A percentile compares a stretch with the other conserved stretches of the same genome.
These are phyloP conservation scores for Sorex fumeus DNA, from an alignment of 2,113 vertebrate genomes.

Conservation along the genomic window DNA sequence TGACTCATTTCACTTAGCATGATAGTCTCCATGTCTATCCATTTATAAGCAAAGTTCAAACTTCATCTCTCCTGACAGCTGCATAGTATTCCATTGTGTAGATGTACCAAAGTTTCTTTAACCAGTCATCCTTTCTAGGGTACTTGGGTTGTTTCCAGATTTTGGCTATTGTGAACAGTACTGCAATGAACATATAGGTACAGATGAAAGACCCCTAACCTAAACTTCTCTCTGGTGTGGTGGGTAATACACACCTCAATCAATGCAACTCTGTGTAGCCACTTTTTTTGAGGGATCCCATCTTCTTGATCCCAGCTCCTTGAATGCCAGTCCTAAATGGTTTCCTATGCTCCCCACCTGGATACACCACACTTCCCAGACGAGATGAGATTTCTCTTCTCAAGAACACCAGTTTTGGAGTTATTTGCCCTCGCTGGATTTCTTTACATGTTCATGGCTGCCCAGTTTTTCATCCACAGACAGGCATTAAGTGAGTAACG, in stretches of 20 bases:
- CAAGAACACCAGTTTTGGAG: neutral
- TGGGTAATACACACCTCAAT: accelerated
- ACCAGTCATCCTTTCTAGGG: no score
- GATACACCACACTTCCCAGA: neutral
- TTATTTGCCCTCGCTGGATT: neutral
- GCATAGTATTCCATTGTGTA: no score
- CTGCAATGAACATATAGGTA: no score
- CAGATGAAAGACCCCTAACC: neutral
- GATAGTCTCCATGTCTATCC: no score
- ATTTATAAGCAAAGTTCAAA: no score
- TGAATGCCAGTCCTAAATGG: neutral
- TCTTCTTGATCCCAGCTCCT: neutral
- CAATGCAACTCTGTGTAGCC: neutral
- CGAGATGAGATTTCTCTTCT: neutral
- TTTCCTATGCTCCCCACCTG: neutral
- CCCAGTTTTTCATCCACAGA: neutral
- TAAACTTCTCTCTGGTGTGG: neutral
- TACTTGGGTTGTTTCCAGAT: no score
- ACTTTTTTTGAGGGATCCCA: neutral
- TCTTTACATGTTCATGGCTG: no score
- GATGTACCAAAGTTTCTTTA: no score
- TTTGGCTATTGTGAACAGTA: no score
- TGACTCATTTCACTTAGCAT: no score
- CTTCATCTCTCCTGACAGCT: no score
- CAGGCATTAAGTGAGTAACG: neutral